A percentile compares a stretch with the other conserved stretches of the same genome.
Evolutionary conservation across 2,113 vertebrate species (phyloP).

Genomic region (Terrapene triunguis): DNA sequence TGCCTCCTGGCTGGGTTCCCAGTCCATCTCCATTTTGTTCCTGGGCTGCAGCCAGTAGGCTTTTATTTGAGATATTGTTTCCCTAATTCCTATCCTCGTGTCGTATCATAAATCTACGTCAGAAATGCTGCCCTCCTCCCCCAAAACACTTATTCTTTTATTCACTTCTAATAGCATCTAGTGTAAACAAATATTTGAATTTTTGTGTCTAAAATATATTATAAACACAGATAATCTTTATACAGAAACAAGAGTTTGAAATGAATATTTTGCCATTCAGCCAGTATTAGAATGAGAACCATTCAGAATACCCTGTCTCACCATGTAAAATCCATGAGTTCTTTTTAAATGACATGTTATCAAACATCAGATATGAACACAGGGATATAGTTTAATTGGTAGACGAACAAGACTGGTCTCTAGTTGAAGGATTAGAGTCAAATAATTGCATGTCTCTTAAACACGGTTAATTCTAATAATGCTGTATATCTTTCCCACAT

Average conservation of each 20-base stretch:
- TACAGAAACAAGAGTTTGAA: not conserved
- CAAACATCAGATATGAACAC: accelerated
- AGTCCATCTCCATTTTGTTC: conserved; percentile 68
- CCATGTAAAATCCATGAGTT: not conserved
- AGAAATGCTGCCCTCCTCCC: not conserved
- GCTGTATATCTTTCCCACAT: conserved; percentile 28
- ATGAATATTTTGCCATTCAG: not conserved
- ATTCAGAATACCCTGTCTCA: not conserved
- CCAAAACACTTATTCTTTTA: not conserved
- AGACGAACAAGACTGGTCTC: not conserved
- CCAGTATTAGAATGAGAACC: not conserved
- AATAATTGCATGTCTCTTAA: accelerated
- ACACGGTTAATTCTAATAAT: not conserved
- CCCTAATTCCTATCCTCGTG: conserved; percentile 39
- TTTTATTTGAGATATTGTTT: conserved; percentile 63
- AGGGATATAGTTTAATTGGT: not conserved
- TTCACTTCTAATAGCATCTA: not conserved
- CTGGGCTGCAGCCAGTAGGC: conserved; percentile 51
- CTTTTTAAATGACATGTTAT: not conserved
- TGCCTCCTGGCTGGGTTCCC: conserved; percentile 57
- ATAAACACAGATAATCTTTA: not conserved
- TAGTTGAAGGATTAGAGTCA: not conserved
- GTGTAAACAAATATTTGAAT: not conserved
- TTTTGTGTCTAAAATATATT: not conserved
- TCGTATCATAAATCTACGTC: conserved; percentile 3